Percentiles rank a stretch among this genome's conserved stretches.
Conservation (phyloP, 2,888 invertebrate species). For the Gari tellinella region DNA sequence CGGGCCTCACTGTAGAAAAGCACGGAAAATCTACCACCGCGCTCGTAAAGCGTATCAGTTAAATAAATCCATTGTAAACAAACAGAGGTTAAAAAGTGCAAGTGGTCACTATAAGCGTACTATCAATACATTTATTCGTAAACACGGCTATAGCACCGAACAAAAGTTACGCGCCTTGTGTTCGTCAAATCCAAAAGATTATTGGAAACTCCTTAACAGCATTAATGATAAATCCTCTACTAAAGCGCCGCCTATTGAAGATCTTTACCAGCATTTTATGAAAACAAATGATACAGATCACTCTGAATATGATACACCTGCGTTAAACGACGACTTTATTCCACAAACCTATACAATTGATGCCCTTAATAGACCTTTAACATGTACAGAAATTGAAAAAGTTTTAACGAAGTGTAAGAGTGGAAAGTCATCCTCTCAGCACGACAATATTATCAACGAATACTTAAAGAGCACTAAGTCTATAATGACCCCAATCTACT, state of each 20-base stretch:
- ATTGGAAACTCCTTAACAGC: slow-evolving; percentile 16
- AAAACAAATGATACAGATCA: background rate
- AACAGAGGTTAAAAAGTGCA: background rate
- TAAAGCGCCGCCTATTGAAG: background rate
- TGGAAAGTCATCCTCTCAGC: slow-evolving; percentile 3
- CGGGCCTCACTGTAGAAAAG: slow-evolving; percentile 29
- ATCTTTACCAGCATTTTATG: slow-evolving; percentile 2
- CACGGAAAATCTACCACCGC: slow-evolving; percentile 20
- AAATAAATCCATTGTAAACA: slow-evolving; percentile 9
- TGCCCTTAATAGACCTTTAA: background rate
- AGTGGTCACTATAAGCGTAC: slow-evolving; percentile 13
- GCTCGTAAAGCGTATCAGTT: slow-evolving; percentile 10
- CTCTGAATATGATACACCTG: background rate
- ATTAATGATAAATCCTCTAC: background rate
- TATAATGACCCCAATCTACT: slow-evolving; percentile 7
- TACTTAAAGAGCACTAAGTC: slow-evolving; percentile 8
- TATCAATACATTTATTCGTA: slow-evolving; percentile 9
- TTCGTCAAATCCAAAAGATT: background rate
- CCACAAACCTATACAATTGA: background rate
- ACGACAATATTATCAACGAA: slow-evolving; percentile 20
- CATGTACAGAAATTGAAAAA: slow-evolving; percentile 8
- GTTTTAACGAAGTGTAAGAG: background rate
- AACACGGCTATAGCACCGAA: background rate
- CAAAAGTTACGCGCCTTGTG: slow-evolving; percentile 10
- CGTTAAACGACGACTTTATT: no score